These are phyloP conservation scores for Esperia sulphurella DNA, from an alignment of 2,888 invertebrate genomes.

Conservation along the genomic window DNA sequence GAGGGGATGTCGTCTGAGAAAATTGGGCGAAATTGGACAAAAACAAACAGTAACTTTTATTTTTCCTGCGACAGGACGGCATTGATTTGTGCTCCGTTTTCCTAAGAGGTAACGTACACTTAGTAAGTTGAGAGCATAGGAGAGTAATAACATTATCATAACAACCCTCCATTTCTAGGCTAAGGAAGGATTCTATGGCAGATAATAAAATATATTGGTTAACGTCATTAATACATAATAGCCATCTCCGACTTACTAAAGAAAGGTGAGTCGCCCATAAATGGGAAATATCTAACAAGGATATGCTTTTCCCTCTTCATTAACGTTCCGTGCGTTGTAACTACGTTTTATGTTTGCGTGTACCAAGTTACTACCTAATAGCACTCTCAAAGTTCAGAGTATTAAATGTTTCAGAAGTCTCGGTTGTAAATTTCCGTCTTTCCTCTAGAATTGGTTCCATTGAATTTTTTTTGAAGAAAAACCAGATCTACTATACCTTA, in stretches of 20 bases:
- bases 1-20: neutral
- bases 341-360: too few relatives aligned
- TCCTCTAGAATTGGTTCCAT: too few relatives aligned
- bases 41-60: slow-evolving; percentile 2
- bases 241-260: neutral
- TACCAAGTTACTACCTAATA: too few relatives aligned
- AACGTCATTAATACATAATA: slow-evolving; percentile 21
- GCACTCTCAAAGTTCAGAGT: too few relatives aligned
- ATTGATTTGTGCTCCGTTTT: slow-evolving; percentile 16
- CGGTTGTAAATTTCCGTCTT: too few relatives aligned
- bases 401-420: too few relatives aligned
- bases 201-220: slow-evolving; percentile 22
- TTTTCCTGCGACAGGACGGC: slow-evolving; percentile 10
- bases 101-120: slow-evolving; percentile 2
- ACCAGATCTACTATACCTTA: too few relatives aligned
- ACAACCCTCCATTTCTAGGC: slow-evolving; percentile 26
- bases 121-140: slow-evolving; percentile 14
- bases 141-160: slow-evolving; percentile 32
- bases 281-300: too few relatives aligned
- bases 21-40: neutral
- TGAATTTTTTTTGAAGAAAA: too few relatives aligned
- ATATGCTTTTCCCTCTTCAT: too few relatives aligned
- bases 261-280: neutral
- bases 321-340: too few relatives aligned
- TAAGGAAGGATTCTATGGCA: slow-evolving; percentile 15